Evolutionary conservation across 2,113 vertebrate genomes (phyloP), one percentile per base, ranked within the genome.

Genomic region (Salminus brasiliensis): DNA sequence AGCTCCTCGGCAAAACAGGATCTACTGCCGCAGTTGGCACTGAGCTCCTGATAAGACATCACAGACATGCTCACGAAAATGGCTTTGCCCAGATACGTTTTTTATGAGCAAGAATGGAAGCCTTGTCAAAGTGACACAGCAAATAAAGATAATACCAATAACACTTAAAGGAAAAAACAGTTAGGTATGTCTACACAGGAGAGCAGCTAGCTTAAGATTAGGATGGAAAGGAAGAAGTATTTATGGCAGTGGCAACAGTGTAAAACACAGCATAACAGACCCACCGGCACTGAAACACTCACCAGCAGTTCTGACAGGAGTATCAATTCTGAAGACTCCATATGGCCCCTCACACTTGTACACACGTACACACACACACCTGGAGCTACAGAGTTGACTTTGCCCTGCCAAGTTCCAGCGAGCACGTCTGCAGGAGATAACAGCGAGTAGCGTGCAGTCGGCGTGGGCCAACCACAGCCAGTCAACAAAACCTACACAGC

Each of bases 351-450:
- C 9, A 5, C 15, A 5, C 45, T 76, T 81, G 86, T 82, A 82
- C 74, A 47, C 55, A 73, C 25, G n/a, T n/a, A 67, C 39, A 70
- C 39, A 32, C 36, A 23, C 72, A 63, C 18, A 39, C 57, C 52
- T 71, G 57, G 36, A 21, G 69, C 53, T 67, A 47, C 43, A 43
- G 63, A 81, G 84, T 87, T 85, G 88, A 92, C 92, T 93, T 90
- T 93, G 89, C 80, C 87, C 90, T 80, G 72, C 82, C 77, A 76
- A 39, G 82, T 21, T 76, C 68, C 73, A 67, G 84, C 85, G 73
- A 79, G 74, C 84, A 80, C 78, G 80, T 82, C 49, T 74, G 83
- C 79, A 80, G 80, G 85, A 81, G 89, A 93, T 90, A 92, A 86
- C 23, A 29, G 41, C 71, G 4, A 15, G 29, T 13, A 49, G 78